Conservation (phyloP, 2,888 invertebrate species). For the Tubulanus polymorphus region DNA sequence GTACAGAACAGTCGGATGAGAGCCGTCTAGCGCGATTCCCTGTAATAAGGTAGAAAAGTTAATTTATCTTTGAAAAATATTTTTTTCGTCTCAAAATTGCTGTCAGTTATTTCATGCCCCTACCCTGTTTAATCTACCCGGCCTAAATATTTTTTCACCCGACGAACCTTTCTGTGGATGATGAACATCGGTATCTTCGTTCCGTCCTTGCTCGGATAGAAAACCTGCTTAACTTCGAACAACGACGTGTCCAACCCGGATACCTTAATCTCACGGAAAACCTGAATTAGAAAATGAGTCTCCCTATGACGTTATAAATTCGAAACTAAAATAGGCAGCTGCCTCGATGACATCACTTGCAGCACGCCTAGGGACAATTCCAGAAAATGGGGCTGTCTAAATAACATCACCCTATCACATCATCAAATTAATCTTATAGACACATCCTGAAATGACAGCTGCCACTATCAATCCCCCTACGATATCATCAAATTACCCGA, state of each 20-base stretch:
- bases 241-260: slow-evolving; percentile 54
- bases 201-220: slow-evolving; percentile 88
- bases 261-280: slow-evolving; percentile 79
- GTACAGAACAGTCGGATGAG: slow-evolving; percentile 82
- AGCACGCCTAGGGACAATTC: too few relatives aligned
- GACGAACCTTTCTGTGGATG: slow-evolving; percentile 61
- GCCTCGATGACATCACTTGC: too few relatives aligned
- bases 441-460: too few relatives aligned
- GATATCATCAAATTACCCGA: too few relatives aligned
- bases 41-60: slow-evolving; percentile 44
- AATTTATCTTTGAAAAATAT: slow-evolving; percentile 75
- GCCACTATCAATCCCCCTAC: too few relatives aligned
- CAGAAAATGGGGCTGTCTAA: too few relatives aligned
- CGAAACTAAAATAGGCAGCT: too few relatives aligned
- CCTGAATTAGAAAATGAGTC: slow-evolving; percentile 56
- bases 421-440: too few relatives aligned
- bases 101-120: too few relatives aligned
- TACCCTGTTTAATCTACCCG: too few relatives aligned
- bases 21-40: slow-evolving; percentile 65
- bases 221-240: slow-evolving; percentile 77
- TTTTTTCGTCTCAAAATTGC: slow-evolving; percentile 88
- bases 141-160: neutral
- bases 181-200: slow-evolving; percentile 96
- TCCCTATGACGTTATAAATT: too few relatives aligned
- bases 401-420: too few relatives aligned